A percentile compares a stretch with the other conserved stretches of the same genome.
phyloP scores from a whole-genome alignment of 2,113 vertebrate species.

The Trogon surrucura region DNA sequence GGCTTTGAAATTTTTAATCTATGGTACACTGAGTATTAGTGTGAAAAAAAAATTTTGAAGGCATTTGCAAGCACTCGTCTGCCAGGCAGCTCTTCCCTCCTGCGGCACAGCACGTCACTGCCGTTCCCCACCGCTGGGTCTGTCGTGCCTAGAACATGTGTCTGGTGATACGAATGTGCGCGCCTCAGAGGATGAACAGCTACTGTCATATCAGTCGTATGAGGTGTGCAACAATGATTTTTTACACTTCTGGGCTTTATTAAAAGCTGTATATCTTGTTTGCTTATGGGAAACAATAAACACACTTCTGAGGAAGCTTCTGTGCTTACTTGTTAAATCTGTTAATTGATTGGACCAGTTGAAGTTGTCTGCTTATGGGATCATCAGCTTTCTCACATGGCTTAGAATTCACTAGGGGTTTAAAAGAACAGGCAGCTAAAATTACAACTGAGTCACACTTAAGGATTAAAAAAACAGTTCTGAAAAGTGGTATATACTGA shows the following conservation, averaged over 20 bases:
- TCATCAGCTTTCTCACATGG: conserved; percentile 75
- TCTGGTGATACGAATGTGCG: fast-evolving
- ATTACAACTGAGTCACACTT: conserved; percentile 14
- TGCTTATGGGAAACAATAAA: not conserved
- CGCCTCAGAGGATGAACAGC: not conserved
- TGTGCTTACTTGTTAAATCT: conserved; percentile 77
- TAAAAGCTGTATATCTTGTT: not conserved
- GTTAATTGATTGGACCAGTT: conserved; percentile 76
- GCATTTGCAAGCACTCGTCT: not conserved
- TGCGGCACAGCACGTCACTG: not conserved
- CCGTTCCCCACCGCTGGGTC: not conserved
- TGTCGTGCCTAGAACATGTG: not conserved
- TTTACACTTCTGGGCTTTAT: not conserved
- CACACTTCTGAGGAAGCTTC: not conserved
- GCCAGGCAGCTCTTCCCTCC: not conserved
- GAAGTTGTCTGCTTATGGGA: conserved; percentile 75
- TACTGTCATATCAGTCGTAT: not conserved
- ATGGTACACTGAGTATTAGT: not conserved
- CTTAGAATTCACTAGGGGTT: conserved; percentile 74
- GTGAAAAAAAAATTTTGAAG: not conserved
- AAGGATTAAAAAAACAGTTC: not conserved
- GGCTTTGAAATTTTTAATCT: not conserved
- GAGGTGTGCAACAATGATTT: not conserved
- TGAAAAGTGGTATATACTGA: not conserved
- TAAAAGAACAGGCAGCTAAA: conserved; percentile 46